Evolutionary conservation across 2,113 vertebrate genomes (phyloP), one percentile per base, ranked within the genome.

Genomic region (Zingel zingel): DNA sequence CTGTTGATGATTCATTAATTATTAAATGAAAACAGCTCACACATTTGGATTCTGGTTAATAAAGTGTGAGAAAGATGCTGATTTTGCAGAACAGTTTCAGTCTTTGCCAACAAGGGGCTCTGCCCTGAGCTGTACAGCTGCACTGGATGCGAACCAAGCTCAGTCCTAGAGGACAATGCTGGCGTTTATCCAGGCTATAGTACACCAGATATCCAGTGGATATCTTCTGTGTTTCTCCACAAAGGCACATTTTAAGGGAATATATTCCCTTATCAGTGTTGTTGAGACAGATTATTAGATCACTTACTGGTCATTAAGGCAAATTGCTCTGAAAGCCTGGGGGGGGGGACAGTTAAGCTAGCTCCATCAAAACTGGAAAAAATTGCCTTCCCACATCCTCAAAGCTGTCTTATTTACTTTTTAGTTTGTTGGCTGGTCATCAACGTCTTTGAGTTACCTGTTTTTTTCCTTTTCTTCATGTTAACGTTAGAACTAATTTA

Each of bases 151-250:
- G 82, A 89, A 87, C 86, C 78, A 67, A 63, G 53, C 84, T 70
- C 21, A 8, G 67, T 74, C 81, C 86, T 78, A 39, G 62, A 76
- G 86, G 82, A 91, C 88, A 83, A 70, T 59, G 21, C 61, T 91
- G 90, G 83, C 90, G 39, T 48, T 18, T 18, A 13, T 86, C 77
- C 87, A 86, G 53, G 50, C 54, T 68, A 65, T 74, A 67, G 75
- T 84, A 66, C 71, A 82, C 51, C n/a, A 36, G 56, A 53, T 85
- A 75, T 81, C 74, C 58, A 81, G 70, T 54, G 53, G 56, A 75
- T 83, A 63, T 84, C 62, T 65, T 85, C 50, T 82, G 21, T 85
- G 66, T 77, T 81, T 50, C 50, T 71, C 43, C 39, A 53, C 77
- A 79, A 81, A 85, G 56, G 50, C 21, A 8, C 57, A 65, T 69